Evolutionary conservation across 2,113 vertebrate genomes (phyloP).

Genomic region (Pica pica): DNA sequence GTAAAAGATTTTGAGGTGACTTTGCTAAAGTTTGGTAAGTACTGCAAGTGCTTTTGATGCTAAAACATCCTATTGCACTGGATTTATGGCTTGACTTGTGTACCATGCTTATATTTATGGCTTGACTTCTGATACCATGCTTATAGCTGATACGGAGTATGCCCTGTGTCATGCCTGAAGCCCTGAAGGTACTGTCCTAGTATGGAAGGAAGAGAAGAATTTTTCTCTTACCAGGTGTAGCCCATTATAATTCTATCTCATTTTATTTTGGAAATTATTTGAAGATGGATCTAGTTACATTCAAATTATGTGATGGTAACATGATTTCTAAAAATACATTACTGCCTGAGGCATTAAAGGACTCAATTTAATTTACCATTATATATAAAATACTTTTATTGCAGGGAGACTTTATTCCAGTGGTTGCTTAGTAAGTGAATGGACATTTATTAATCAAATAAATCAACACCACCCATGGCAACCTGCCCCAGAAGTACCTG

Average conservation of each 20-base stretch:
- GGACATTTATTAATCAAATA: constrained; percentile 48
- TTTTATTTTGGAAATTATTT: constrained; percentile 65
- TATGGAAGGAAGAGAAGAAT: not conserved
- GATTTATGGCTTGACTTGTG: constrained; percentile 70
- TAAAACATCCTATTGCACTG: constrained; percentile 31
- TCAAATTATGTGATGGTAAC: constrained; percentile 36
- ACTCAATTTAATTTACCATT: not conserved
- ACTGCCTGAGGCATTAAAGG: constrained; percentile 21
- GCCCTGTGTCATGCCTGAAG: not conserved
- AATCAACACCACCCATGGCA: constrained; percentile 31
- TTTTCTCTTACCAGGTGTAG: constrained; percentile 55
- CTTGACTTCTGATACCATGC: constrained; percentile 64
- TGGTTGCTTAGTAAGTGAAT: not conserved
- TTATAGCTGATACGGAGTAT: not conserved
- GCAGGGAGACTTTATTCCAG: not conserved
- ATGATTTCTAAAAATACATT: constrained; percentile 47
- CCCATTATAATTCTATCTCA: constrained; percentile 54
- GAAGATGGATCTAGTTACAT: constrained; percentile 60
- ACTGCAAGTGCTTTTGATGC: constrained; percentile 4
- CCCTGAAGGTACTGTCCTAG: constrained; percentile 8
- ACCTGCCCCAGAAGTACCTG: constrained; percentile 24
- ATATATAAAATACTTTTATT: constrained; percentile 13
- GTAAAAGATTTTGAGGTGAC: constrained; percentile 37
- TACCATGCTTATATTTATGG: constrained; percentile 62
- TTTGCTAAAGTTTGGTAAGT: not conserved